Evolutionary conservation across 2,888 invertebrate species (phyloP).

Genomic region (Temnothorax ravouxi): DNA sequence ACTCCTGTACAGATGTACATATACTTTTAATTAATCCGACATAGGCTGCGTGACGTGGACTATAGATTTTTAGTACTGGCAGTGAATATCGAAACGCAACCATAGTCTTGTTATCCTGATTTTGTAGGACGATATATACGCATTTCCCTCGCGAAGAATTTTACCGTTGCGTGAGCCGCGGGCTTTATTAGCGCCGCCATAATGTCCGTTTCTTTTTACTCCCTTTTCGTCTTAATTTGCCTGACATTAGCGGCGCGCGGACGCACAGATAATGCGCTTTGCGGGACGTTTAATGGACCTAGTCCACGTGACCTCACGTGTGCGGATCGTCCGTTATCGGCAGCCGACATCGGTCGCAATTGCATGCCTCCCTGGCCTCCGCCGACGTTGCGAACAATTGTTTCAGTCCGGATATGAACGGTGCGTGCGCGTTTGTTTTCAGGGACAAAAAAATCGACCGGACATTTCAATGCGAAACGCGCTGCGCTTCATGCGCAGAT

Average conservation of each 20-base stretch:
- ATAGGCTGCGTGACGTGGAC: no score
- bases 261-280: conserved; percentile 50
- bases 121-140: background rate
- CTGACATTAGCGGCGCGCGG: conserved; percentile 46
- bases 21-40: conserved; percentile 30
- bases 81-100: no score
- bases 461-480: conserved; percentile 41
- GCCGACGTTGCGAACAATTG: conserved; percentile 27
- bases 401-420: conserved; percentile 43
- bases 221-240: conserved; percentile 53
- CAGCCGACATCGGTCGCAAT: conserved; percentile 48
- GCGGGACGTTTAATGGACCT: conserved; percentile 53
- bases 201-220: conserved; percentile 41
- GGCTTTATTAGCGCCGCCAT: conserved; percentile 32
- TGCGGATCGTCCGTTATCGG: conserved; percentile 39
- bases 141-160: conserved; percentile 7
- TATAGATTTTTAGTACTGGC: no score
- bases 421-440: conserved; percentile 39
- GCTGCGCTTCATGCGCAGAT: conserved; percentile 33
- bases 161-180: conserved; percentile 24
- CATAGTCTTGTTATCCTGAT: conserved; percentile 11
- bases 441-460: conserved; percentile 28
- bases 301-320: conserved; percentile 60
- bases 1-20: background rate
- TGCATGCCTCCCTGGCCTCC: conserved; percentile 16